phyloP scores from a whole-genome alignment of 2,888 invertebrate genomes.

The Microctonus hyperodae region DNA sequence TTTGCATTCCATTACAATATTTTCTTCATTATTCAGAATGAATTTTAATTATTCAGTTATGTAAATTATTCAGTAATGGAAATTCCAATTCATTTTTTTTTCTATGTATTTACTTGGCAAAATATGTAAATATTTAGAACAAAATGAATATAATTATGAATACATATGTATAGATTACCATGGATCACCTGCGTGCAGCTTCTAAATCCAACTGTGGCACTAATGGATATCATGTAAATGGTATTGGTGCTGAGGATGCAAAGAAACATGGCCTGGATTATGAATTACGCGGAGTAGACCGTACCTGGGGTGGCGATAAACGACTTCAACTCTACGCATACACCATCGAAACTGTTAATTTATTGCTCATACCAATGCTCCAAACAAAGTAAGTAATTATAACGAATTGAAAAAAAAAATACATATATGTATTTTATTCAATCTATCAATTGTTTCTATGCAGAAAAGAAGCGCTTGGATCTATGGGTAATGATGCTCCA shows the following conservation, averaged over 20 bases:
- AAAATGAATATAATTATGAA: neutral
- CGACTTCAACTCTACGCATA: slow-evolving; percentile 91
- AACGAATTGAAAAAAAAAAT: slow-evolving; percentile 20
- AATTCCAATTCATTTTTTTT: neutral
- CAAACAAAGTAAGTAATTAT: slow-evolving; percentile 78
- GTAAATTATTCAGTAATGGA: no score
- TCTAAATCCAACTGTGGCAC: slow-evolving; percentile 64
- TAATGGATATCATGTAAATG: slow-evolving; percentile 57
- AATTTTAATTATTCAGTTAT: neutral
- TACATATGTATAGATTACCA: slow-evolving; percentile 71
- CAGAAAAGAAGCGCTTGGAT: slow-evolving; percentile 97
- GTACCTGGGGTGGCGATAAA: slow-evolving; percentile 74
- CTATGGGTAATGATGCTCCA: slow-evolving; percentile 99
- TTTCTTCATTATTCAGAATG: neutral
- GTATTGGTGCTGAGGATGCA: slow-evolving; percentile 58
- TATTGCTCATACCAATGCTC: slow-evolving; percentile 96
- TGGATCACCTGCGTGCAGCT: slow-evolving; percentile 78
- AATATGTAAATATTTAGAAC: neutral
- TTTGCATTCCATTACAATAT: neutral
- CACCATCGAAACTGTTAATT: slow-evolving; percentile 92
- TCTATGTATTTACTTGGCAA: neutral
- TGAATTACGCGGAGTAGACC: slow-evolving; percentile 59
- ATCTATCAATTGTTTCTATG: slow-evolving; percentile 41
- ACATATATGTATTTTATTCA: no score
- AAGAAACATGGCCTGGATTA: slow-evolving; percentile 47